These are phyloP conservation scores for Luehdorfia chinensis DNA, from an alignment of 1,140 invertebrate species.

Conservation along the genomic window DNA sequence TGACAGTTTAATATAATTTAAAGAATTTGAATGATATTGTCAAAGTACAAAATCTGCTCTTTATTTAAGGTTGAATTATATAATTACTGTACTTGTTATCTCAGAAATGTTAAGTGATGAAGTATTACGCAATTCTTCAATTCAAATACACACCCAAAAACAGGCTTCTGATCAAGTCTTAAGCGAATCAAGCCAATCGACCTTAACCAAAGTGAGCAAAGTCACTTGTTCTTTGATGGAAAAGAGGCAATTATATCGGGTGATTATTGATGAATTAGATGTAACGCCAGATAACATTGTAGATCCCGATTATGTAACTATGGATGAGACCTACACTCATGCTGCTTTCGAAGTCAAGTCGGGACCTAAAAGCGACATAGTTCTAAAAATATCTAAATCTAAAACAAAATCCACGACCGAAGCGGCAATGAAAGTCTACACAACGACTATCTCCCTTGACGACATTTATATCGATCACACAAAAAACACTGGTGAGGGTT, in stretches of 20 bases:
- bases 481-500: conserved; percentile 53
- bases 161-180: neutral
- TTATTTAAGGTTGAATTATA: too few species aligned
- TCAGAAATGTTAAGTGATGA: neutral
- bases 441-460: conserved; percentile 68
- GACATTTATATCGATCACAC: conserved; percentile 71
- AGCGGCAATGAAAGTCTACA: conserved; percentile 52
- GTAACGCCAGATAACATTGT: conserved; percentile 49
- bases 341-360: conserved; percentile 52
- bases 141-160: too few species aligned
- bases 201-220: conserved; percentile 30
- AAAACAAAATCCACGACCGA: conserved; percentile 30
- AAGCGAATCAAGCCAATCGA: conserved; percentile 6
- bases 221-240: conserved; percentile 42
- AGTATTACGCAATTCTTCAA: neutral
- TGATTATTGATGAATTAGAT: conserved; percentile 38
- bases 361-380: conserved; percentile 35
- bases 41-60: too few species aligned
- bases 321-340: conserved; percentile 47
- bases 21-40: too few species aligned
- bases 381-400: conserved; percentile 32
- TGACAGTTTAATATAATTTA: too few species aligned
- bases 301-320: conserved; percentile 40
- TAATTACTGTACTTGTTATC: too few species aligned
- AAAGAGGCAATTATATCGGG: conserved; percentile 39